A percentile compares a stretch with the other conserved stretches of the same genome.
Conservation (phyloP, 1,140 invertebrate genomes). For the Panulirus ornatus region DNA sequence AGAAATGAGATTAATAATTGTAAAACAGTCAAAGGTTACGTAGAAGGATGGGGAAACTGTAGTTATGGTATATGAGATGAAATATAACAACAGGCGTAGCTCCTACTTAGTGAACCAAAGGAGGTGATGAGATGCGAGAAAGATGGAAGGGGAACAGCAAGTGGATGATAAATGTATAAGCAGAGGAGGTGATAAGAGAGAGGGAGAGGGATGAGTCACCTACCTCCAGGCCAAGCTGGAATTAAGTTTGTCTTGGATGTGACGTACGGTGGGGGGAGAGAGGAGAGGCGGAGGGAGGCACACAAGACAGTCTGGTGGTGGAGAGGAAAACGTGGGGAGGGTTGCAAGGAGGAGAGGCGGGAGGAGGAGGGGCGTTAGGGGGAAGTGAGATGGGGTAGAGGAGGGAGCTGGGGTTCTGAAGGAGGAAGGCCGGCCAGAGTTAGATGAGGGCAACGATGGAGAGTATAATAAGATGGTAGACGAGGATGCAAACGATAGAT, state of each 20-base stretch:
- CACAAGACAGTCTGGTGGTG: neutral
- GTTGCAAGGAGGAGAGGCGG: neutral
- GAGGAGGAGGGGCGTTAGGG: neutral
- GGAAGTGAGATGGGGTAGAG: neutral
- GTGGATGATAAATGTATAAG: neutral
- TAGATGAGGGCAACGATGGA: neutral
- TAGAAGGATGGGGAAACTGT: too few relatives aligned
- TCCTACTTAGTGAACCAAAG: too few relatives aligned
- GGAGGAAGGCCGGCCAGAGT: neutral
- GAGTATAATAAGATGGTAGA: neutral
- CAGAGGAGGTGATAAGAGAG: neutral
- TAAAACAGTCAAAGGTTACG: too few relatives aligned
- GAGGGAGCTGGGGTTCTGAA: neutral
- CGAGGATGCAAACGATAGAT: neutral
- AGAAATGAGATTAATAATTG: too few relatives aligned
- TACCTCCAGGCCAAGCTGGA: neutral
- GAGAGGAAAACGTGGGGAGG: neutral
- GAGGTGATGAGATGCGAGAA: too few relatives aligned
- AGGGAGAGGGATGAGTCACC: conserved; percentile 32
- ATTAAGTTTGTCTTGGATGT: conserved; percentile 47
- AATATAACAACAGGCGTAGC: too few relatives aligned
- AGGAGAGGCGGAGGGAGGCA: neutral
- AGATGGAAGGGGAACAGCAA: too few relatives aligned
- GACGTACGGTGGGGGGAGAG: neutral
- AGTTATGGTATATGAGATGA: too few relatives aligned